Conservation (phyloP, 2,113 vertebrate species). For the Pao palembangensis region DNA sequence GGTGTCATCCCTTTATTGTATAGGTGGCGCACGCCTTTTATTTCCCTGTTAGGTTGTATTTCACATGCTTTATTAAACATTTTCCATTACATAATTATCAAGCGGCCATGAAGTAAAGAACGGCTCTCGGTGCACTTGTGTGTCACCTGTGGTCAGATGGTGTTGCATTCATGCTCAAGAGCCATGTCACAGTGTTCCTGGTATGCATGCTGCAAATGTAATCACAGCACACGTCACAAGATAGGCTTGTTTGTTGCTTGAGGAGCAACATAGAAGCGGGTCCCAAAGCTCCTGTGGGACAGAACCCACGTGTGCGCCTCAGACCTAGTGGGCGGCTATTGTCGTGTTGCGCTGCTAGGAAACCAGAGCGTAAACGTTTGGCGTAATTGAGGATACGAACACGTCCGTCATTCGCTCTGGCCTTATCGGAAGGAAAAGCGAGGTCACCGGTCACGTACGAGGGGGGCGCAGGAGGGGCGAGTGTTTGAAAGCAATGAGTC, state of each 20-base stretch:
- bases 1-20: no score
- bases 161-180: no score
- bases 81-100: conserved; percentile 5
- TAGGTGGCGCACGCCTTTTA: no score
- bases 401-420: conserved; percentile 48
- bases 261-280: conserved; percentile 32
- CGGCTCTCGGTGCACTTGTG: background rate
- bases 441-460: conserved; percentile 27
- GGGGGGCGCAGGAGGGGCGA: conserved; percentile 19
- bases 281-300: conserved; percentile 45
- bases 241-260: conserved; percentile 24
- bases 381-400: conserved; percentile 54
- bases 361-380: conserved; percentile 51
- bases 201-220: conserved; percentile 59
- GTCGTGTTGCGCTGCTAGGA: conserved; percentile 68
- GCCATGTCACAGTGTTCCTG: conserved; percentile 3
- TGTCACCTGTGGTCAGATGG: conserved; percentile 13
- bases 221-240: conserved; percentile 38
- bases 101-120: conserved; percentile 12
- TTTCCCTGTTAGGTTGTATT: background rate
- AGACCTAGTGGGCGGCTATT: conserved; percentile 45
- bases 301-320: conserved; percentile 20
- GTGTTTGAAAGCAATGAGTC: background rate
- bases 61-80: conserved; percentile 33
- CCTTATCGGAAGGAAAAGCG: conserved; percentile 47